Evolutionary conservation across 1,140 invertebrate species (phyloP), one percentile per base, ranked within the genome.

Genomic region (Artemia franciscana): DNA sequence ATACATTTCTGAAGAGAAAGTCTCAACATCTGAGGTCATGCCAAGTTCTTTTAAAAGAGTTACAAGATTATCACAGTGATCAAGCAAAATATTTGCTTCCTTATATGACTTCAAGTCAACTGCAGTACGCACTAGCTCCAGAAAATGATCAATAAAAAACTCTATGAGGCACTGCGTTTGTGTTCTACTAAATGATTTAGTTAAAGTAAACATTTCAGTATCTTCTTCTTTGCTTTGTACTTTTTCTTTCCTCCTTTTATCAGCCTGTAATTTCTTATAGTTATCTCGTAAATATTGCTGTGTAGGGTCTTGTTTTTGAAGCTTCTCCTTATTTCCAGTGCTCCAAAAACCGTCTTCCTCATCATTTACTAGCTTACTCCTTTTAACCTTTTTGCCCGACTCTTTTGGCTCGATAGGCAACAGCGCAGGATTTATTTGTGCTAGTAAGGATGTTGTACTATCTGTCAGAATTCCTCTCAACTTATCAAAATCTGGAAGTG

Each of bases 91-190:
- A 1, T 76, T 70, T 26, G 80, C 80, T 67, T 82, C 78, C 57
- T 73, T 70, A 24, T 74, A 71, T 1, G 80, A 75, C 18, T 78
- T 74, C 61, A 81, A 78, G 59, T 76, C 76, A 61, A 79, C 76
- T 66, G 79, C 80, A 24, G 73, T 74, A 58, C 78, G 73, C 1
- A 80, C 80, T 73, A 84, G 82, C 60, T 79, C 73, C 18, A 84
- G 75, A 63, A 84, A 85, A 65, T 83, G 81, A 18, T 77, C 69
- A 28, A 83, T 80, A 64, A 88, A 84, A 60, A 84, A 79, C 64
- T 81, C 77, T 0, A 87, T 69, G 9, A 71, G 51, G 23, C 58
- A 57, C 21, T 66, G 62, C 9, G 61, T 60, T 18, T 67, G 65
- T 3, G 65, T 59, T 23, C 4, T 57, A 60, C 51, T 66, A 24